phyloP scores from a whole-genome alignment of 2,797 vertebrate genomes.

The Coccyzus lansbergi region DNA sequence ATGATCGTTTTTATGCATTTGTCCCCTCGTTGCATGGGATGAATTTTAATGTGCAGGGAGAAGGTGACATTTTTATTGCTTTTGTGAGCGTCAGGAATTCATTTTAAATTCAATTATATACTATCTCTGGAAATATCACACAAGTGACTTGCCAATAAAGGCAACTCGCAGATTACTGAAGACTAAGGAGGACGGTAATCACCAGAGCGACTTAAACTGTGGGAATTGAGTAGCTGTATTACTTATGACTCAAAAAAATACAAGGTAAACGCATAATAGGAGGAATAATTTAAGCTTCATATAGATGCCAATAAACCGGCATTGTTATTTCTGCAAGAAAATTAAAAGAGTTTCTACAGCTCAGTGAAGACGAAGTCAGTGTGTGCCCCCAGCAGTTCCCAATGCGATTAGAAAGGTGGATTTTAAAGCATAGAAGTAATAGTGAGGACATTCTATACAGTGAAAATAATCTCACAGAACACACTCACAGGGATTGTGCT shows the following conservation, averaged over 20 bases:
- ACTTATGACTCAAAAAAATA: neutral
- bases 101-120: slow-evolving; percentile 52
- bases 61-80: slow-evolving; percentile 59
- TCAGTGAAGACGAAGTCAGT: neutral
- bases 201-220: neutral
- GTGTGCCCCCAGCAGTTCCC: neutral
- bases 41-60: slow-evolving; percentile 48
- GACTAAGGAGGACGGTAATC: neutral
- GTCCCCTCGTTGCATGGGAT: slow-evolving; percentile 35
- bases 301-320: neutral
- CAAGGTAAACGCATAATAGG: neutral
- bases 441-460: neutral
- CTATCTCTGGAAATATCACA: slow-evolving; percentile 18
- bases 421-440: neutral
- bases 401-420: neutral
- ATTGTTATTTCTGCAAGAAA: neutral
- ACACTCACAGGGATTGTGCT: neutral
- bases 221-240: neutral
- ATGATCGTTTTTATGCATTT: slow-evolving; percentile 51
- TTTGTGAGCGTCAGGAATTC: slow-evolving; percentile 27
- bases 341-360: neutral
- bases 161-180: neutral
- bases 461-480: neutral
- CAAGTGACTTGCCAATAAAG: slow-evolving; percentile 27
- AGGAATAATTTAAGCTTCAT: neutral